These are phyloP conservation scores for Eulithis testata DNA, from an alignment of 2,888 invertebrate genomes.

Conservation along the genomic window DNA sequence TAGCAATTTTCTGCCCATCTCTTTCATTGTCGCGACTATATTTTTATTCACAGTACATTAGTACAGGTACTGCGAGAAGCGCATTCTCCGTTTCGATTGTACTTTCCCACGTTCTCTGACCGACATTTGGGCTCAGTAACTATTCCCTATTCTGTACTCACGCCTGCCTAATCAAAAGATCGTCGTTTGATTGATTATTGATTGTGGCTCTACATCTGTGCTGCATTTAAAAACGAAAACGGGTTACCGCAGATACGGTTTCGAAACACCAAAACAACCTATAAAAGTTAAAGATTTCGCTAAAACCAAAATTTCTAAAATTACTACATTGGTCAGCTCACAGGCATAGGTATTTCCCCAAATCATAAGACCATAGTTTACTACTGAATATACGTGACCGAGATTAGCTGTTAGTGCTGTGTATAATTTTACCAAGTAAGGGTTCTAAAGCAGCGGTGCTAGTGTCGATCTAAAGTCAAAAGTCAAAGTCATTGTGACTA, in stretches of 20 bases:
- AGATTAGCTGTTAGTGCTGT: no score
- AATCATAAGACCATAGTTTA: no score
- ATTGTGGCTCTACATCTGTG: constrained; percentile 55
- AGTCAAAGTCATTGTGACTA: not conserved
- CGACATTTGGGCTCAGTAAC: constrained; percentile 53
- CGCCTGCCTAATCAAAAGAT: constrained; percentile 70
- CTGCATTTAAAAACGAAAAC: constrained; percentile 16
- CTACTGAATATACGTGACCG: no score
- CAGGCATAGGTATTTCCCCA: no score
- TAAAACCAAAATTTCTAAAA: no score
- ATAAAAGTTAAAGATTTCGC: not conserved
- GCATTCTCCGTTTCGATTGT: constrained; percentile 45
- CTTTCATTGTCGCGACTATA: constrained; percentile 28
- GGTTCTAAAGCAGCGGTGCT: no score
- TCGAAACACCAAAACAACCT: not conserved
- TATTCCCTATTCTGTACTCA: constrained; percentile 25
- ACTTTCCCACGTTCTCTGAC: constrained; percentile 68
- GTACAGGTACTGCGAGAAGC: constrained; percentile 25
- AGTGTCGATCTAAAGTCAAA: no score
- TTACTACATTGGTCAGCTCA: no score
- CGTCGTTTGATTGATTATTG: constrained; percentile 76
- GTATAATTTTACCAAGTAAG: no score
- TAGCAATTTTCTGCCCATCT: constrained; percentile 1
- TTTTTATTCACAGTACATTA: constrained; percentile 24
- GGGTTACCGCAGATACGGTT: not conserved